These are phyloP conservation scores for Leptopilina myrica DNA, from an alignment of 2,888 invertebrate genomes.

Conservation along the genomic window DNA sequence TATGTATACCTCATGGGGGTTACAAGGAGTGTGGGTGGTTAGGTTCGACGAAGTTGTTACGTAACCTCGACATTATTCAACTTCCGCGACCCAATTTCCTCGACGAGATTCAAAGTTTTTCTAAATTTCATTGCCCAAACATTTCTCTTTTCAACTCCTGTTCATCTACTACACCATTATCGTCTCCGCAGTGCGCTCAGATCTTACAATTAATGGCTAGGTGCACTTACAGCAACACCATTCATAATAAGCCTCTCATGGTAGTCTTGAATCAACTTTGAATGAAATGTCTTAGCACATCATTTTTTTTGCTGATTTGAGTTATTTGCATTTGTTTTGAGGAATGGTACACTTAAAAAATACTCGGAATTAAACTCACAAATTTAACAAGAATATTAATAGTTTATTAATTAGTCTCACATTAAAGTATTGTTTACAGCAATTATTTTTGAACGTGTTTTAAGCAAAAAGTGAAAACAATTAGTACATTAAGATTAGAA, in stretches of 20 bases:
- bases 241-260: conserved; percentile 22
- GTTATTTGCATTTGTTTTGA: too few relatives aligned
- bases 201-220: conserved; percentile 28
- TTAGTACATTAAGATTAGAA: too few relatives aligned
- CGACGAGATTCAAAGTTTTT: conserved; percentile 25
- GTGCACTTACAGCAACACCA: conserved; percentile 10
- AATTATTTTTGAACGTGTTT: too few relatives aligned
- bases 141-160: conserved; percentile 18
- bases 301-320: too few relatives aligned
- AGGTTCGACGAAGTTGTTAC: conserved; percentile 40
- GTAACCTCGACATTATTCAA: conserved; percentile 41
- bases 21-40: neutral
- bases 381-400: too few relatives aligned
- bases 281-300: too few relatives aligned
- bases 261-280: too few relatives aligned
- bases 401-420: too few relatives aligned
- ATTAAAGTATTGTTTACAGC: too few relatives aligned
- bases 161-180: neutral
- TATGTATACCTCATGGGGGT: neutral
- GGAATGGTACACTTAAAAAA: too few relatives aligned
- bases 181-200: neutral
- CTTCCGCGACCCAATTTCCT: conserved; percentile 37
- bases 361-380: too few relatives aligned
- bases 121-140: conserved; percentile 14
- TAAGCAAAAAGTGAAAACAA: too few relatives aligned